Evolutionary conservation across 2,797 vertebrate species (phyloP).

Genomic region (Oreochromis grahami): DNA sequence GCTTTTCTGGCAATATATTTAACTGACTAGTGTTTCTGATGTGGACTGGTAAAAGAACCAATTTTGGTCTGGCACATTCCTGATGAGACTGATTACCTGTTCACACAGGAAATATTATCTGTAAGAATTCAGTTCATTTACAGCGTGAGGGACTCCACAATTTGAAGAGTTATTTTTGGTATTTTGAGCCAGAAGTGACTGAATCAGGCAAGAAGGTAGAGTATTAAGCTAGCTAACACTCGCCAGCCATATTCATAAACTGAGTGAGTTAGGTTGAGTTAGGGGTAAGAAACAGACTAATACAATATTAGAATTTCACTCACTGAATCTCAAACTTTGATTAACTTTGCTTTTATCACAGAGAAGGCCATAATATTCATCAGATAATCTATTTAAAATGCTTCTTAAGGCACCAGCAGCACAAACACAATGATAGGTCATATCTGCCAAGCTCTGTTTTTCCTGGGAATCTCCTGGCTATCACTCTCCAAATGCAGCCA

Average conservation of each 20-base stretch:
- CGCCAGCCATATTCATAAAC: background rate
- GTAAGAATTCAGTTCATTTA: background rate
- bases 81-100: background rate
- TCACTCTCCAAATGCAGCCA: background rate
- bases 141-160: background rate
- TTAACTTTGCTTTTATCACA: background rate
- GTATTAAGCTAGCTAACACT: background rate
- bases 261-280: background rate
- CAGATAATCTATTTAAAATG: background rate
- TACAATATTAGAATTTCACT: background rate
- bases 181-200: background rate
- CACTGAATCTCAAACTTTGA: background rate
- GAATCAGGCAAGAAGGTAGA: background rate
- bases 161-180: background rate
- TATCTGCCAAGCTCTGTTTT: background rate
- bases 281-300: background rate
- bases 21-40: background rate
- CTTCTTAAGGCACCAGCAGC: background rate
- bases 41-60: background rate
- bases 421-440: background rate
- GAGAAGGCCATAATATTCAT: background rate
- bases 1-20: background rate
- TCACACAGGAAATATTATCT: background rate
- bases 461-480: background rate
- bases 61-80: background rate